A percentile compares a stretch with the other conserved stretches of the same genome.
Evolutionary conservation across 2,113 vertebrate genomes (phyloP).

Genomic region (Vombatus ursinus): DNA sequence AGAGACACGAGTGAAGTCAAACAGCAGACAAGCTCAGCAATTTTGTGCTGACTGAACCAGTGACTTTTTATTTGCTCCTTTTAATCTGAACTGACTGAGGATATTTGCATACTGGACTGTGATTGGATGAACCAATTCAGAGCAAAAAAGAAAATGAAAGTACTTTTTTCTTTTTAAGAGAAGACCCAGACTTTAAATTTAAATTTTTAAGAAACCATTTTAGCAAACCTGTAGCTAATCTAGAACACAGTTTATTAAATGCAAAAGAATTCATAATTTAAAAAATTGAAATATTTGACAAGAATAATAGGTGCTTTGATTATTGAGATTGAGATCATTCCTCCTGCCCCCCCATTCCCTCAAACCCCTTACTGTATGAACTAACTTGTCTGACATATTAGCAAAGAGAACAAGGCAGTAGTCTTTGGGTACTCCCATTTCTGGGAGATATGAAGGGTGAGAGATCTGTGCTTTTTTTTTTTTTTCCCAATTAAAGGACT

Average conservation of each 20-base stretch:
- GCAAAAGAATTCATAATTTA: constrained; percentile 70
- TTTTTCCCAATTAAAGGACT: background rate
- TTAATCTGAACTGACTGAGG: constrained; percentile 80
- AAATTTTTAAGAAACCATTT: constrained; percentile 68
- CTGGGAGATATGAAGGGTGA: background rate
- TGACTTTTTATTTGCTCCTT: constrained; percentile 83
- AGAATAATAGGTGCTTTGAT: constrained; percentile 61
- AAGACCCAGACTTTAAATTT: constrained; percentile 73
- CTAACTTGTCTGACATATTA: constrained; percentile 54
- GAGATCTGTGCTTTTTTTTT: background rate
- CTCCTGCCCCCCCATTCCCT: constrained; percentile 33
- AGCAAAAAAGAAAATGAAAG: constrained; percentile 78
- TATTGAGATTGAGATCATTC: constrained; percentile 28
- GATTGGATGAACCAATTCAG: constrained; percentile 84
- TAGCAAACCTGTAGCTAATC: constrained; percentile 36
- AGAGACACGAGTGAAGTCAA: constrained; percentile 79
- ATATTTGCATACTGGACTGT: constrained; percentile 85
- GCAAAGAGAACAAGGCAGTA: constrained; percentile 26
- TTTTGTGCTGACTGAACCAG: constrained; percentile 81
- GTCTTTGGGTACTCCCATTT: constrained; percentile 24
- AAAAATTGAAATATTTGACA: constrained; percentile 63
- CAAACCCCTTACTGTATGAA: constrained; percentile 57
- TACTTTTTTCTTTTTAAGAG: constrained; percentile 75
- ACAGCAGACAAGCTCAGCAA: constrained; percentile 65
- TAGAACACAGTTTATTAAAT: constrained; percentile 68